These are phyloP conservation scores for Sus scrofa DNA, from an alignment of 2,113 vertebrate genomes.

Conservation along the genomic window DNA sequence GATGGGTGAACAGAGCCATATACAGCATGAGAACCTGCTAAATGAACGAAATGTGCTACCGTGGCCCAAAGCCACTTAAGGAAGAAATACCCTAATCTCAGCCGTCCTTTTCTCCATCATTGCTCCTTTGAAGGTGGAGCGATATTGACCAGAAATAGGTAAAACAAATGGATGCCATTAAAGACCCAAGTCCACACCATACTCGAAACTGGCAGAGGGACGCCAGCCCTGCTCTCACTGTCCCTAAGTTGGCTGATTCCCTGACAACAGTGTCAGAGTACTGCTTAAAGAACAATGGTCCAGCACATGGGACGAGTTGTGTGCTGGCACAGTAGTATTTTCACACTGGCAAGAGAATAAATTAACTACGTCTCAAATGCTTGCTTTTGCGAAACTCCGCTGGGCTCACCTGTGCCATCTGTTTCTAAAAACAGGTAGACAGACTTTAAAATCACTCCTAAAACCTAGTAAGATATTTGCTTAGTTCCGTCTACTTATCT, in stretches of 20 bases:
- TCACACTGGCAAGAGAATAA: not conserved
- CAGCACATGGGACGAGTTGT: not conserved
- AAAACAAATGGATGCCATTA: not conserved
- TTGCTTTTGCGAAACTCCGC: not conserved
- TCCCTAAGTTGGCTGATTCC: not conserved
- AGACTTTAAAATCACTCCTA: not conserved
- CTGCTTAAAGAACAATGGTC: not conserved
- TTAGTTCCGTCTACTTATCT: not conserved
- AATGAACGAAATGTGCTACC: not conserved
- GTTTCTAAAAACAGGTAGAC: not conserved
- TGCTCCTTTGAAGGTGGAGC: not conserved
- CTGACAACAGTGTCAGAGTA: not conserved
- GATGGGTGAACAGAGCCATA: not conserved
- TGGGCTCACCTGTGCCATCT: not conserved
- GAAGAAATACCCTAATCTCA: not conserved
- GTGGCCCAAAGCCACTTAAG: not conserved
- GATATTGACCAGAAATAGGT: not conserved
- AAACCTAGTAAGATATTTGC: not conserved
- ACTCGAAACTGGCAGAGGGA: not conserved
- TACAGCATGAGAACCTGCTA: not conserved
- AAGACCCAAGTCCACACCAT: not conserved
- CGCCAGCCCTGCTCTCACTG: not conserved
- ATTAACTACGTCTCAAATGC: not conserved
- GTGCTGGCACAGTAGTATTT: accelerated
- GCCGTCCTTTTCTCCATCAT: not conserved